Base-by-base conservation (phyloP, 2,797 vertebrate genomes). In the Falco columbarius region DNA sequence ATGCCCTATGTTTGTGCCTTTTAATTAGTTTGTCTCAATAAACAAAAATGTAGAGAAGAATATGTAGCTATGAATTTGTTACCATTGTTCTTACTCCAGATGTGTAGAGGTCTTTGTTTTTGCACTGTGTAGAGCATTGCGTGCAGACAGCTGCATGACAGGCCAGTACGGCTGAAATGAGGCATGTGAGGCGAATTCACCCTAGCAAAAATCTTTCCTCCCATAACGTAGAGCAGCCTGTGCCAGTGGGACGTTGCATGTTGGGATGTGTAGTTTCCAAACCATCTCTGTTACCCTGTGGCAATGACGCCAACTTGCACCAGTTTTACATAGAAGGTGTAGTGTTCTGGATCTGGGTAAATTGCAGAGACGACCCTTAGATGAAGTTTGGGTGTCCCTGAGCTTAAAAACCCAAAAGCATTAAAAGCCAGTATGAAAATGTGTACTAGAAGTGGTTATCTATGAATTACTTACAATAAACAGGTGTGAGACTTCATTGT, bases 11-110 rank as follows among this genome's bases (percentile, higher is more conserved):
- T 99, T 99, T 99, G 99, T 99, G 99, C 99, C 99, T 99, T 99
- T 99, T 99, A 99, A 99, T 99, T 99, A 99, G 99, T 98, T 99
- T 99, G 99, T 99, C 99, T 99, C 99, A 99, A 99, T 99, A 99
- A 99, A 99, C 99, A 99, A 99, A 98, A 99, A 98, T 98, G 98
- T 98, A 98, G 98, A 98, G 98, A 98, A 98, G 98, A 98, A 96
- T 96, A 98, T 68, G 98, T 98, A 98, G 98, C 98, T 98, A 98
- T 98, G 97, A 96, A 97, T 98, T 97, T 98, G 97, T 98, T 98
- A 97, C 97, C 97, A 84, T 93, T 98, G 97, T 97, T 95, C 96
- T 93, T 79, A 90, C 94, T 90, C 92, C 96, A 90, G 96, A 62
- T 97, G 96, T 97, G 96, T 96, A 95, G 93, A 97, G 95, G 89